phyloP scores from a whole-genome alignment of 1,140 invertebrate genomes.

The Pygmarrhopalites habei region DNA sequence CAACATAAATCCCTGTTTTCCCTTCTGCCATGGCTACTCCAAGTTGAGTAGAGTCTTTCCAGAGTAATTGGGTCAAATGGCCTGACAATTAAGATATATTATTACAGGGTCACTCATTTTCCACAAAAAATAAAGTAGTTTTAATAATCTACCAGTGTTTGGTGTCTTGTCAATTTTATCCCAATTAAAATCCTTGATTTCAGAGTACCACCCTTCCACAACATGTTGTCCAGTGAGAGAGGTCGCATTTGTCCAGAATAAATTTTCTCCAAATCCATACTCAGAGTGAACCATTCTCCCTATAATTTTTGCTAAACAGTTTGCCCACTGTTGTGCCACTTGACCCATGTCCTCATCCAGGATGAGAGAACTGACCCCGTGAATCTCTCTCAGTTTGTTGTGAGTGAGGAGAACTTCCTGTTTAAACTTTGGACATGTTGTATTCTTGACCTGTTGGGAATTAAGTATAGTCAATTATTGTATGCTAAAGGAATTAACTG shows the following conservation, averaged over 20 bases:
- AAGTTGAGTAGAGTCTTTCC: constrained; percentile 65
- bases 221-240: neutral
- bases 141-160: constrained; percentile 13
- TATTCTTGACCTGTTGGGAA: neutral
- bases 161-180: constrained; percentile 14
- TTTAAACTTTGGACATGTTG: constrained; percentile 19
- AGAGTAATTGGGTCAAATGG: constrained; percentile 47
- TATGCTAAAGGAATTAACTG: no score
- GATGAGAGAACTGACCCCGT: constrained; percentile 60
- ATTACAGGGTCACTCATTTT: neutral
- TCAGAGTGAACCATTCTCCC: constrained; percentile 58
- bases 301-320: constrained; percentile 55
- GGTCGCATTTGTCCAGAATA: constrained; percentile 14
- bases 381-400: constrained; percentile 64
- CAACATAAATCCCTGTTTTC: constrained; percentile 67
- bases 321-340: constrained; percentile 75
- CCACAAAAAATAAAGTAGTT: neutral
- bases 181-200: constrained; percentile 29
- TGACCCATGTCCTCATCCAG: constrained; percentile 63
- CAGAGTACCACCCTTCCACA: constrained; percentile 26
- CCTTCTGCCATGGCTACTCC: constrained; percentile 69
- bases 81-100: constrained; percentile 17
- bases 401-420: constrained; percentile 49
- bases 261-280: constrained; percentile 22
- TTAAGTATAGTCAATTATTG: no score